Evolutionary conservation across 2,113 vertebrate species (phyloP).

Genomic region (Enhydra lutris): DNA sequence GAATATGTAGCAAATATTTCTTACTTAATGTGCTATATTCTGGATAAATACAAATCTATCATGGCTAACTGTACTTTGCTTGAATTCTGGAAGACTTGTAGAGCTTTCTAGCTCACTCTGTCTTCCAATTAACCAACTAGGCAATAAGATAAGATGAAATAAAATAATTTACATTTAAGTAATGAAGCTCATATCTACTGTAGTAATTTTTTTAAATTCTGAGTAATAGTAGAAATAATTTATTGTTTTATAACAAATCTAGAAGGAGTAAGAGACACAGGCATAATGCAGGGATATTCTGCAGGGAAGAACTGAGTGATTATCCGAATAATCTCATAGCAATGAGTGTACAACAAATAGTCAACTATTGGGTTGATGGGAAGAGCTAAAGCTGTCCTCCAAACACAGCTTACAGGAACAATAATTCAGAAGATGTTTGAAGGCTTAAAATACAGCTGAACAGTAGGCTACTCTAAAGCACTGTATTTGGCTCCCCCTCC

Average conservation of each 20-base stretch:
- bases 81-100: not conserved
- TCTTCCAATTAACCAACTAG: not conserved
- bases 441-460: not conserved
- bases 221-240: not conserved
- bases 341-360: not conserved
- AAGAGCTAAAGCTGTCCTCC: not conserved
- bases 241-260: not conserved
- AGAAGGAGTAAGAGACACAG: not conserved
- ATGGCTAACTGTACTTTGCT: not conserved
- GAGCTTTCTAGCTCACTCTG: not conserved
- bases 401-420: not conserved
- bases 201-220: not conserved
- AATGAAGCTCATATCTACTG: not conserved
- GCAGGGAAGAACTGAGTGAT: not conserved
- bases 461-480: not conserved
- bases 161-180: not conserved
- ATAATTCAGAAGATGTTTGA: not conserved
- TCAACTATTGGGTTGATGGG: not conserved
- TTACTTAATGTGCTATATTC: not conserved
- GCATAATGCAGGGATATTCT: not conserved
- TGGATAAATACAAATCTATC: not conserved
- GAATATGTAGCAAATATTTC: not conserved
- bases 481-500: not conserved
- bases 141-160: not conserved
- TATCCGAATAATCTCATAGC: not conserved